Conservation (phyloP, 2,797 vertebrate species). For the Sylvia borin region DNA sequence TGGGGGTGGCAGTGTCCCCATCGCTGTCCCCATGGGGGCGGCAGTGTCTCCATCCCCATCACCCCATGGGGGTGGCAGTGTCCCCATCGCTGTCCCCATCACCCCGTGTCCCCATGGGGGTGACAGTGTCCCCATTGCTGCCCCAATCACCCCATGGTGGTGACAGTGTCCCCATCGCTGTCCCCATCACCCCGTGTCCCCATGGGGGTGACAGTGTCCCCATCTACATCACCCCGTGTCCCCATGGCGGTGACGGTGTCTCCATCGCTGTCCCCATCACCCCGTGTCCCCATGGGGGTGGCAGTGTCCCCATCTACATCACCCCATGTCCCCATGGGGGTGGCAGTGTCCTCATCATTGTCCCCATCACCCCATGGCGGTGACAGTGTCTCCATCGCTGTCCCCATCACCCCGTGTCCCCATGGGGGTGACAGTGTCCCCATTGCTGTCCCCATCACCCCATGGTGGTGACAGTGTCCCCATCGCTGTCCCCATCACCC, state of each 20-base stretch:
- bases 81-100: neutral
- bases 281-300: neutral
- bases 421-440: no score
- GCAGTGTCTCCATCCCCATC: neutral
- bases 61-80: no score
- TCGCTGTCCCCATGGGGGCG: neutral
- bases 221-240: neutral
- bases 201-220: no score
- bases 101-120: neutral
- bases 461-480: neutral
- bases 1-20: neutral
- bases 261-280: neutral
- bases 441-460: neutral
- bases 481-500: neutral
- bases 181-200: no score
- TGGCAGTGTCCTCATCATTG: no score
- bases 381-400: neutral
- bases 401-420: neutral
- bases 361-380: neutral
- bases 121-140: no score
- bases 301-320: no score
- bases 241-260: neutral
- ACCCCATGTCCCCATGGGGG: neutral
- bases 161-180: no score
- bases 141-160: no score